A percentile compares a stretch with the other conserved stretches of the same genome.
phyloP scores from a whole-genome alignment of 2,797 vertebrate genomes.

The Alauda arvensis region DNA sequence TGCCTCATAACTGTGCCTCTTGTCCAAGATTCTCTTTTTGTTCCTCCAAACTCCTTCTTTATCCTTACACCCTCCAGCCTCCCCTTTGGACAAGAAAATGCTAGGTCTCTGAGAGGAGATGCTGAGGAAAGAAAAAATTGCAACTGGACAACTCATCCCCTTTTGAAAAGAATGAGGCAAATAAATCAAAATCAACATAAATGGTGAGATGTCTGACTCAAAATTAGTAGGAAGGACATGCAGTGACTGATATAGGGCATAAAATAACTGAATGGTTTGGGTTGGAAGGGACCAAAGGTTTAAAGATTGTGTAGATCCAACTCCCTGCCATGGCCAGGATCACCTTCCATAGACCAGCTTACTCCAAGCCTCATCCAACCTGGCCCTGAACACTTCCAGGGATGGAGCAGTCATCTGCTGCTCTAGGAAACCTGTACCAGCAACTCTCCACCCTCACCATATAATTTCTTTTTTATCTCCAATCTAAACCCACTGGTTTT shows the following conservation, averaged over 20 bases:
- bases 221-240: background rate
- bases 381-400: background rate
- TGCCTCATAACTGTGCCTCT: background rate
- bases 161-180: background rate
- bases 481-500: background rate
- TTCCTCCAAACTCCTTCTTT: background rate
- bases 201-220: background rate
- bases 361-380: background rate
- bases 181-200: background rate
- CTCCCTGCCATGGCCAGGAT: rapidly evolving
- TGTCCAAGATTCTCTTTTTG: background rate
- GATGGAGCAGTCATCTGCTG: background rate
- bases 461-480: background rate
- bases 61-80: background rate
- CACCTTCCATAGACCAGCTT: rapidly evolving
- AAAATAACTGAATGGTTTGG: background rate
- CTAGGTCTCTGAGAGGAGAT: background rate
- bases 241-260: background rate
- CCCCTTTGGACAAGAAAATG: background rate
- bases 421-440: background rate
- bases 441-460: rapidly evolving
- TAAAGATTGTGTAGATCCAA: background rate
- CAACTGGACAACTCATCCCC: background rate
- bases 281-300: background rate
- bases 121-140: background rate